A percentile compares a stretch with the other conserved stretches of the same genome.
Conservation (phyloP, 2,797 vertebrate genomes). For the Phrynocephalus vlangalii region DNA sequence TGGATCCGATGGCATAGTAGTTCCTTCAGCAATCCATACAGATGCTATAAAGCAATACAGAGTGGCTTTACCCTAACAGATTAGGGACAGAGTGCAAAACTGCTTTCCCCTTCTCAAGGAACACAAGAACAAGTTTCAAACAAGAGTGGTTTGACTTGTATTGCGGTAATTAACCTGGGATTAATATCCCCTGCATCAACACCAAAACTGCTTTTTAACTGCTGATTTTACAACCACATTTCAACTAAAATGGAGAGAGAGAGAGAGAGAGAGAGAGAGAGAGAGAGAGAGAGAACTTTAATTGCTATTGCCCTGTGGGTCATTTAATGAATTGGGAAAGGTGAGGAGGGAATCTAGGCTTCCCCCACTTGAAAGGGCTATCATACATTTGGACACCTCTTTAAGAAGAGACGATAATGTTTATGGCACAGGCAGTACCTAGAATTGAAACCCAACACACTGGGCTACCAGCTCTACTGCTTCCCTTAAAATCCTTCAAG, state of each 20-base stretch:
- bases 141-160: constrained; percentile 29
- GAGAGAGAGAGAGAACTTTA: neutral
- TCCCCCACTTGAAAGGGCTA: neutral
- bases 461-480: neutral
- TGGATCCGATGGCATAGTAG: constrained; percentile 7
- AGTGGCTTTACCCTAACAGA: neutral
- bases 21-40: neutral
- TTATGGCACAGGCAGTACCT: neutral
- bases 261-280: too few species aligned
- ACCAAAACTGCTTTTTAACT: neutral
- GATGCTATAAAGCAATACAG: neutral
- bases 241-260: neutral
- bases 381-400: neutral
- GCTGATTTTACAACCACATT: constrained; percentile 3
- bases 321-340: neutral
- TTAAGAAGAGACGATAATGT: neutral
- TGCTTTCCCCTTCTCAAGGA: constrained; percentile 17
- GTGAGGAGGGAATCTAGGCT: neutral
- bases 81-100: constrained; percentile 6
- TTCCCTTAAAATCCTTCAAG: constrained; percentile 56
- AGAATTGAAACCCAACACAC: neutral
- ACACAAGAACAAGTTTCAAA: constrained; percentile 14
- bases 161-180: constrained; percentile 31
- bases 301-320: neutral
- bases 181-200: constrained; percentile 1